Evolutionary conservation across 2,113 vertebrate species (phyloP), one percentile per base, ranked within the genome.

Genomic region (Coptodon bakossiorum): DNA sequence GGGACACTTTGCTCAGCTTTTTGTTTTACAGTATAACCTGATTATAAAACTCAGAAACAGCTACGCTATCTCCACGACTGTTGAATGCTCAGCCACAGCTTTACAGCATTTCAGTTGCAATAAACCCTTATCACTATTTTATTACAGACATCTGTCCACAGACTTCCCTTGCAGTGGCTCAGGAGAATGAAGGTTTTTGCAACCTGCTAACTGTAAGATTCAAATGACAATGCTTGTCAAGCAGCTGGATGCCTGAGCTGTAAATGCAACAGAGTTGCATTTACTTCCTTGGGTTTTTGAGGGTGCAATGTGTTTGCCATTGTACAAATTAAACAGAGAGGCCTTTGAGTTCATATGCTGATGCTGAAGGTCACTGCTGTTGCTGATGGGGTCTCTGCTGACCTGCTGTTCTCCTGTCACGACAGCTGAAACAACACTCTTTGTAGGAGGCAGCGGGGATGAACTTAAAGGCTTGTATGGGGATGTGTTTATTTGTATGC

Each of bases 351-450:
- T 84, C 76, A 66, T 22, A 22, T 52, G 59, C 57, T 40, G 83
- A 71, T 84, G 63, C 63, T 68, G 24, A 89, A 82, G 88, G 87
- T 91, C 82, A 27, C 8, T 78, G 82, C 11, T 83, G 27, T 80
- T 71, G 66, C 50, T 82, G 50, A 80, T 40, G 71, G 59, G 86
- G 66, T 50, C 59, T 36, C 4, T 71, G 71, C 84, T 50, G 83
- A 52, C 84, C 66, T 88, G 89, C 90, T 91, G 91, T 63, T 86
- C n/a, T 36, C 45, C 73, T 54, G 76, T 81, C 68, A 3, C 43
- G 3, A 36, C 94, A 95, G 95, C 95, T 95, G 95, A 59, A 92
- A 76, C 89, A 95, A 94, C 91, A 95, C 17, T 61, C 88, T 66
- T 90, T 80, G 73, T 14, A 71, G 71, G 63, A 34, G 13, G 27